Evolutionary conservation across 1,140 invertebrate species (phyloP).

Genomic region (Brachystomella parvula): DNA sequence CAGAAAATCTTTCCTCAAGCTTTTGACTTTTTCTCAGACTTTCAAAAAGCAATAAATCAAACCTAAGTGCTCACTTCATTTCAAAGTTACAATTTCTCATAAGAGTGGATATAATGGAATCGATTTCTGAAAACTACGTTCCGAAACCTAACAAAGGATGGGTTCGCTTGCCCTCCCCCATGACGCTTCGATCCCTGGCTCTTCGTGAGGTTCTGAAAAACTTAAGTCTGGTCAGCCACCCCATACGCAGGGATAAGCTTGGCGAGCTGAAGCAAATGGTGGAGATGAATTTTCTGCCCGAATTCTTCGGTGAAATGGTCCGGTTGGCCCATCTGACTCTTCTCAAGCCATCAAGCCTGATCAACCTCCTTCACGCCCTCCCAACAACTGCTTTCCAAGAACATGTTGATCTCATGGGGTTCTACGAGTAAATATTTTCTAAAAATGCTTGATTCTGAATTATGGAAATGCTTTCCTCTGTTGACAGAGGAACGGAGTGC

Average conservation of each 20-base stretch:
- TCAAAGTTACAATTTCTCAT: too few species aligned
- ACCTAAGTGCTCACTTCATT: too few species aligned
- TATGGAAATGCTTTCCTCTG: neutral
- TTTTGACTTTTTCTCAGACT: too few species aligned
- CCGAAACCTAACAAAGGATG: neutral
- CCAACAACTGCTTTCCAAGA: neutral
- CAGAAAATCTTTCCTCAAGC: too few species aligned
- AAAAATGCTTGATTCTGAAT: neutral
- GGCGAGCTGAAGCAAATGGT: too few species aligned
- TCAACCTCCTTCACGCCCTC: neutral
- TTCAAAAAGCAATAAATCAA: too few species aligned
- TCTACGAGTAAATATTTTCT: neutral
- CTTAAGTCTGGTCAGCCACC: neutral
- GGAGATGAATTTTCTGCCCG: neutral
- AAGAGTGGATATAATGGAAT: too few species aligned
- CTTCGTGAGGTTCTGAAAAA: neutral
- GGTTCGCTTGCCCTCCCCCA: neutral
- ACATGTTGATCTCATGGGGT: neutral
- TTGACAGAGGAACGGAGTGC: constrained; percentile 1
- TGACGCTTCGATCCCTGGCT: neutral
- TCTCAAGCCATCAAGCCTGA: neutral
- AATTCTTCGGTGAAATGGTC: neutral
- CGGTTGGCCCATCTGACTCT: neutral
- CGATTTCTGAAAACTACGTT: neutral
- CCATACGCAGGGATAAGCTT: neutral